Evolutionary conservation across 2,797 vertebrate species (phyloP), one percentile per base, ranked within the genome.

Genomic region (Leptodactylus fallax): DNA sequence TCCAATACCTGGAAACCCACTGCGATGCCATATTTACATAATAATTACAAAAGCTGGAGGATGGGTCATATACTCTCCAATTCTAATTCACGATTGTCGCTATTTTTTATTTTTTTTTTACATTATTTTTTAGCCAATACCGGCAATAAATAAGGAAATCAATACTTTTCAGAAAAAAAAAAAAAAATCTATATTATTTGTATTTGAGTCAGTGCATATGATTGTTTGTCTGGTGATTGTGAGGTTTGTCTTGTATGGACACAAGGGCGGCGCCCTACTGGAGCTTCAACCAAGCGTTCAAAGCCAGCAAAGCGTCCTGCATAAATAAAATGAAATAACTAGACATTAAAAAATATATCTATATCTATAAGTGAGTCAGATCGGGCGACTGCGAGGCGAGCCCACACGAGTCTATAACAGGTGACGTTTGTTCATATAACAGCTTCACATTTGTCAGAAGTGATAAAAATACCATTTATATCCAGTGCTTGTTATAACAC

Each of bases 391-490:
- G 96, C 96, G 96, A 97, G 96, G 94, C 95, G 95, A 94, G 96
- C 96, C 95, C 96, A 97, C 96, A 94, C 92, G 95, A 97, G 96
- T 98, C 97, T 94, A 96, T 9, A 95, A 97, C 96, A 95, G 96
- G 60, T 95, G 96, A 97, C 95, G 96, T 97, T 96, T 97, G 97
- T 97, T 97, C 96, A 93, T 97, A 97, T 95, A 96, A 98, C 96
- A 97, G 96, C 96, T 99, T 99, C 98, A 99, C 98, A 99, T 99
- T 99, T 97, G 96, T 99, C 97, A 99, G 97, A 98, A 98, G 97
- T 96, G 96, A 98, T 98, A 98, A 98, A 97, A 98, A 99, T 98
- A 99, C 97, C 97, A 98, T 99, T 98, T 97, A 97, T 98, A 98
- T 99, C 98, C 98, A 99, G 98, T 99, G 98, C 97, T 98, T 23